Conservation (phyloP, 2,888 invertebrate species). For the Xylocampa areola region DNA sequence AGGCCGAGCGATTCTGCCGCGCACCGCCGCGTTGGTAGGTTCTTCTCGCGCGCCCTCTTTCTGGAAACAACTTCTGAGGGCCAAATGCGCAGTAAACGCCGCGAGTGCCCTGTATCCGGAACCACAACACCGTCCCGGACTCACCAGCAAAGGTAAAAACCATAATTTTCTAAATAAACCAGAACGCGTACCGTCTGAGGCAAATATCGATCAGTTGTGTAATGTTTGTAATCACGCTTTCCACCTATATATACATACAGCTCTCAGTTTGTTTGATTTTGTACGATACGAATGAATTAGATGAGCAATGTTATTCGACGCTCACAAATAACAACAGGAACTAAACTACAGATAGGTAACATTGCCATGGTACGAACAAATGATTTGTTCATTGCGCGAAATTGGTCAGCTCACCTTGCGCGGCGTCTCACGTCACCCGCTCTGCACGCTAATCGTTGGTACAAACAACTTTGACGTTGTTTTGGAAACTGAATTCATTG, state of each 20-base stretch:
- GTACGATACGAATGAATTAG: slow-evolving; percentile 50
- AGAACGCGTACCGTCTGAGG: slow-evolving; percentile 34
- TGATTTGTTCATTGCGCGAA: slow-evolving; percentile 69
- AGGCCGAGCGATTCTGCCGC: slow-evolving; percentile 88
- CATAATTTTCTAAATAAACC: slow-evolving; percentile 37
- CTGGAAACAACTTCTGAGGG: slow-evolving; percentile 75
- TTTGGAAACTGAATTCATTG: slow-evolving; percentile 54
- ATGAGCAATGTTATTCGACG: slow-evolving; percentile 35
- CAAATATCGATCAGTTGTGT: slow-evolving; percentile 69
- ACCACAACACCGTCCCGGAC: slow-evolving; percentile 37
- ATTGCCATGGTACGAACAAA: slow-evolving; percentile 63
- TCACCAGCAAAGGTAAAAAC: slow-evolving; percentile 70
- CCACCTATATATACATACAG: slow-evolving; percentile 51
- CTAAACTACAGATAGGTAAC: slow-evolving; percentile 52
- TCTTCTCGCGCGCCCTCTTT: slow-evolving; percentile 78
- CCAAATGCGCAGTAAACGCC: slow-evolving; percentile 78
- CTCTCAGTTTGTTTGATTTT: slow-evolving; percentile 57
- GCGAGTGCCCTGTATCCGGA: slow-evolving; percentile 73
- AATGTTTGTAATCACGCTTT: slow-evolving; percentile 77
- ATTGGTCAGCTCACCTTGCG: slow-evolving; percentile 78
- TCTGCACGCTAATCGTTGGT: slow-evolving; percentile 73
- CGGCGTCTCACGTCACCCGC: slow-evolving; percentile 76
- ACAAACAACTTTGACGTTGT: slow-evolving; percentile 72
- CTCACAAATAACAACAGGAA: slow-evolving; percentile 51
- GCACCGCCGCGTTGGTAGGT: slow-evolving; percentile 86